phyloP scores from a whole-genome alignment of 2,888 invertebrate genomes.

The Syrista parreyssii region DNA sequence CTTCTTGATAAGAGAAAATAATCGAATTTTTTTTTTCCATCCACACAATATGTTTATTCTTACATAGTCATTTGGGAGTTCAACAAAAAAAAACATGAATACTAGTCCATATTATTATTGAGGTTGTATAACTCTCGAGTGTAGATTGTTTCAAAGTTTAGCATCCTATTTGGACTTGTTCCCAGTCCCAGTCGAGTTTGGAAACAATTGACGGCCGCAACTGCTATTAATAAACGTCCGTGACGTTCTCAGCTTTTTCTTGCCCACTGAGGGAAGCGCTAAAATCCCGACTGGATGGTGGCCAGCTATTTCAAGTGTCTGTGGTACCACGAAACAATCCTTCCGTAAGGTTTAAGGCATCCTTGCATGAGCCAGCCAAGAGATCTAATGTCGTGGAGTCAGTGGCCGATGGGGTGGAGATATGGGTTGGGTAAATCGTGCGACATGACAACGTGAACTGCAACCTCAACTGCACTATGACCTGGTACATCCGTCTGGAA shows the following conservation, averaged over 20 bases:
- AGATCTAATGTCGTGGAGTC: slow-evolving; percentile 7
- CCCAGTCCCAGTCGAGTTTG: neutral
- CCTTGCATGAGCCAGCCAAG: neutral
- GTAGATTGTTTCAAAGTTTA: neutral
- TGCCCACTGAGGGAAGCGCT: slow-evolving; percentile 33
- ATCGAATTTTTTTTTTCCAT: neutral
- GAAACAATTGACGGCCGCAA: neutral
- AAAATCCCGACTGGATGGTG: slow-evolving; percentile 49
- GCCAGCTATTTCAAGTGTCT: slow-evolving; percentile 45
- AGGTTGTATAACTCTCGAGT: neutral
- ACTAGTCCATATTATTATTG: neutral
- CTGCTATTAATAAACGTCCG: neutral
- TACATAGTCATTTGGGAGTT: slow-evolving; percentile 11
- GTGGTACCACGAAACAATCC: slow-evolving; percentile 20
- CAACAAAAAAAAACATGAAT: neutral
- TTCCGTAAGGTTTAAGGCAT: slow-evolving; percentile 27
- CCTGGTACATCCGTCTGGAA: slow-evolving; percentile 25
- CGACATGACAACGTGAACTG: slow-evolving; percentile 15
- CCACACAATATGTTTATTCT: slow-evolving; percentile 7
- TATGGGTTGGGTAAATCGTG: slow-evolving; percentile 13
- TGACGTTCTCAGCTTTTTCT: neutral
- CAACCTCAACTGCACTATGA: slow-evolving; percentile 4
- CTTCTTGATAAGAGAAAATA: slow-evolving; percentile 32
- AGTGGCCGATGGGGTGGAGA: slow-evolving; percentile 12
- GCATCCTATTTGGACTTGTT: neutral